Base-by-base conservation (phyloP, 2,113 vertebrate species). In the Microtus richardsoni region DNA sequence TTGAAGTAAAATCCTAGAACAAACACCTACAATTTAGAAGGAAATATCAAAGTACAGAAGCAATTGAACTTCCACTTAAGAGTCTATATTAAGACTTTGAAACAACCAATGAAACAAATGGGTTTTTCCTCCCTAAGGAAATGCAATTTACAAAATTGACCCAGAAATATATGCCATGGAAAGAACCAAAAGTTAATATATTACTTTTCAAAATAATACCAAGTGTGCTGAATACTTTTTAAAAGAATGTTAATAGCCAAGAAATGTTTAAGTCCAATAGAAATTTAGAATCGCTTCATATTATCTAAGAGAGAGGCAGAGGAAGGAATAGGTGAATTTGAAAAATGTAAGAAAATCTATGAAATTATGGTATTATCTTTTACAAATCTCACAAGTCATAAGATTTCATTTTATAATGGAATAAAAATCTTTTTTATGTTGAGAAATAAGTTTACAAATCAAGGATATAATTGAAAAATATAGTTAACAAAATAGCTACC, bases 301-400 rank as follows among this genome's bases (percentile, higher is more conserved):
- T 83, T 83, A 28, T 62, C 24, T 83, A 60, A 44, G 11, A 24
- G 22, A 30, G 60, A 83, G 58, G 28, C n/a, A 83, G 7, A 83
- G n/a, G 41, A 83, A 62, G 7, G 6, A 82, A 83, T 41, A 62
- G 26, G 60, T 44, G 9, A 7, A 88, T 70, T 74, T 91, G 10
- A 89, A 96, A 94, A 44, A 52, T 93, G 28, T 68, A 93, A 89
- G 22, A 79, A 83, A 89, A n/a, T 80, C 22, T 95, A 74, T 62
- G 9, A 84, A 79, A 74, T 44, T 30, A 5, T 62, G 89, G 33
- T 6, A n/a, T 54, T 93, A 19, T 89, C 91, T 36, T 92, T 91
- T 26, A 66, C 87, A 92, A 84, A 62, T 36, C 2, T 70, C 88
- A 30, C 84, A 19, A 4, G 39, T 73, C 14, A 84, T 64, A 86